Evolutionary conservation across 2,797 vertebrate genomes (phyloP), one percentile per base, ranked within the genome.

Genomic region (Platalea minor): DNA sequence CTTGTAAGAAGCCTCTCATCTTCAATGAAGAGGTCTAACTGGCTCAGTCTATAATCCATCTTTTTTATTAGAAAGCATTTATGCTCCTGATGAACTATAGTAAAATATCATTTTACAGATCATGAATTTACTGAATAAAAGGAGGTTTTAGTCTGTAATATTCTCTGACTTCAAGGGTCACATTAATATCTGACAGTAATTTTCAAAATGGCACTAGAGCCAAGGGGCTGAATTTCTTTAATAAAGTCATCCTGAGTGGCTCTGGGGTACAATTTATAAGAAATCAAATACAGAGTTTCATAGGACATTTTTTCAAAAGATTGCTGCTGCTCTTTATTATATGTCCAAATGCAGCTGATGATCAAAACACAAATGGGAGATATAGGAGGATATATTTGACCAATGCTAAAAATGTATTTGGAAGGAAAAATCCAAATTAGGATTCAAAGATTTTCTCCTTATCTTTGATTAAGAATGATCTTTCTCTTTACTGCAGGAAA

Each of bases 21-120:
- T 56, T 91, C 76, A 69, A 7, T 56, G 61, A 67, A 86, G 63
- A 73, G 28, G 9, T 60, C 83, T 88, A 81, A 90, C 50, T 0
- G 7, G 31, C 87, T 48, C 31, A 48, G 29, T 8, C 65, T 37
- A 29, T 29, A 92, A 85, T 78, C 77, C 48, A 88, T 87, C 70
- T 79, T 67, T 91, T 95, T 91, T 94, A 82, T 84, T 78, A 86
- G 35, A 67, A 86, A 93, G 43, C 37, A 43, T 77, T 96, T 94
- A 64, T 82, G 56, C 9, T 85, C 7, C 56, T 67, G 54, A 93
- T 77, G 83, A 94, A 63, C 74, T 79, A 67, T 3, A 89, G 59
- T 28, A 86, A 84, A 88, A 88, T 81, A 59, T 86, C 53, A 29
- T 51, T 95, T 81, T 73, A 90, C 53, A 93, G 87, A 79, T 59